These are phyloP conservation scores for Halcyon leucocephala DNA, from an alignment of 2,797 vertebrate species.

Conservation along the genomic window DNA sequence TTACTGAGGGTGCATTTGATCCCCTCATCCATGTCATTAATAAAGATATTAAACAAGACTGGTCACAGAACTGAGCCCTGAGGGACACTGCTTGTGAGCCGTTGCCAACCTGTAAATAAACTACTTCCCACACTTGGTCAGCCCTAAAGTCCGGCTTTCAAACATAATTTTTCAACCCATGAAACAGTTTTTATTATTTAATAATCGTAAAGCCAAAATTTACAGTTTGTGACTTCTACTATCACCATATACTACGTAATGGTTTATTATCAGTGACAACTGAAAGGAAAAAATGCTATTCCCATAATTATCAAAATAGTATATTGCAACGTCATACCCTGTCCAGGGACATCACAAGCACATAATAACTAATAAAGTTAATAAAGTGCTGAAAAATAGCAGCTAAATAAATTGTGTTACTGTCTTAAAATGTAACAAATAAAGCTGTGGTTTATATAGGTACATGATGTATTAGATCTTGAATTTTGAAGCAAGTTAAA, in stretches of 20 bases:
- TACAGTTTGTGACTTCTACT: not conserved
- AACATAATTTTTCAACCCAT: not conserved
- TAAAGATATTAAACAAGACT: too few relatives aligned
- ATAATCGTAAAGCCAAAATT: not conserved
- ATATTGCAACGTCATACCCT: not conserved
- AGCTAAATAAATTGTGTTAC: not conserved
- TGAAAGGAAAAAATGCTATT: not conserved
- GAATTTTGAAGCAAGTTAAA: not conserved
- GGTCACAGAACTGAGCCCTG: too few relatives aligned
- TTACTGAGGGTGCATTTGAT: too few relatives aligned
- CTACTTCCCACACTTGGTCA: not conserved
- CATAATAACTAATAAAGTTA: not conserved
- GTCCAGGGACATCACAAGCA: not conserved
- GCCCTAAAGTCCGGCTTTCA: not conserved
- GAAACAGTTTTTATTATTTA: not conserved
- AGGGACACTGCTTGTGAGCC: too few relatives aligned
- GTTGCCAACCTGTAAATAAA: not conserved
- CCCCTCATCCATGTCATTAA: too few relatives aligned
- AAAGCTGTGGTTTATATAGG: not conserved
- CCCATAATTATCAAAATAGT: not conserved
- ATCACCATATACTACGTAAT: not conserved
- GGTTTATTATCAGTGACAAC: not conserved
- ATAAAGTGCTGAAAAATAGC: not conserved
- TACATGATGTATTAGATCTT: not conserved
- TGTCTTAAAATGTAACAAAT: not conserved